These are phyloP conservation scores for Lasius fuliginosus DNA, from an alignment of 2,888 invertebrate species.

Conservation along the genomic window DNA sequence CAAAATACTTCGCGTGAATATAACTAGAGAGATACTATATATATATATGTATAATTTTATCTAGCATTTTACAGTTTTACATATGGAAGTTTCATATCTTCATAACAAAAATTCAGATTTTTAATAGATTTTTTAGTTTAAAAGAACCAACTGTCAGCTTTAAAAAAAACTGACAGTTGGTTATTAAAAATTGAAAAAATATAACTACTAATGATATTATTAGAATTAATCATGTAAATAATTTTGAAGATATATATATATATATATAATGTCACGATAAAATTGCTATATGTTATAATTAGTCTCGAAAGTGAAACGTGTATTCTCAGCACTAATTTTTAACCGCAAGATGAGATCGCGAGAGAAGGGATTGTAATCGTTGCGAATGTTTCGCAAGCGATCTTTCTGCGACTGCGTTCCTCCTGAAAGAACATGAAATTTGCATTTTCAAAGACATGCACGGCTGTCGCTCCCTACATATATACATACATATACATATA, in stretches of 20 bases:
- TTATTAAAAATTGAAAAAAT: not conserved
- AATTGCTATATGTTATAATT: not conserved
- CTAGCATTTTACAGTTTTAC: not conserved
- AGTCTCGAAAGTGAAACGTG: not conserved
- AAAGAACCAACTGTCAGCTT: not conserved
- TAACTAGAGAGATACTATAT: not conserved
- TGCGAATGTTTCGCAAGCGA: not conserved
- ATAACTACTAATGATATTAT: not conserved
- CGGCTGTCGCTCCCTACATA: not conserved
- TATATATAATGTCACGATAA: not conserved
- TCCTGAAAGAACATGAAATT: conserved; percentile 22
- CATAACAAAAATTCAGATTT: not conserved
- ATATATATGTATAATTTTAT: not conserved
- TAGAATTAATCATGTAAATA: not conserved
- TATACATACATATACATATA: not conserved
- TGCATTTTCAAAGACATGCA: conserved; percentile 24
- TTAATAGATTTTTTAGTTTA: not conserved
- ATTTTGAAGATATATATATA: not conserved
- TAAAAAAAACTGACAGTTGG: not conserved
- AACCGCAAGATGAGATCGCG: not conserved
- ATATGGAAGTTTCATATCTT: not conserved
- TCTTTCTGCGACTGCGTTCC: not conserved
- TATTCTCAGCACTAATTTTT: not conserved
- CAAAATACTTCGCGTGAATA: not conserved
- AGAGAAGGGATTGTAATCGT: not conserved